Percentiles rank a stretch among this genome's conserved stretches.
phyloP scores from a whole-genome alignment of 2,113 vertebrate species.

The Aplodontia rufa region DNA sequence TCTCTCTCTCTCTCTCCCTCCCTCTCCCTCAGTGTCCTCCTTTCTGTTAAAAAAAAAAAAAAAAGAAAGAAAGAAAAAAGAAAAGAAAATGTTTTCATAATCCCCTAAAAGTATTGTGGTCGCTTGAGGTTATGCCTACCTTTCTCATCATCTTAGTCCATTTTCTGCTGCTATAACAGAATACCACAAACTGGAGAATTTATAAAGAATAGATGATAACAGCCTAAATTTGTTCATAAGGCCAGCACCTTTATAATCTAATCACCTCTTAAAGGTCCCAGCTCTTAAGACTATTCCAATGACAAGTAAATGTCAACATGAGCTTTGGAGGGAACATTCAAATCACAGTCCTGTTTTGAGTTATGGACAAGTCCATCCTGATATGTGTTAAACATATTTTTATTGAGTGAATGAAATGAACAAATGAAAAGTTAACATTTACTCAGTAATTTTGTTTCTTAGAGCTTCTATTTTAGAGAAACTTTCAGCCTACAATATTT shows the following conservation, averaged over 20 bases:
- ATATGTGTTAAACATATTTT: neutral
- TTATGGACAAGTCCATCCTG: neutral
- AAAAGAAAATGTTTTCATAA: neutral
- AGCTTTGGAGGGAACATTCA: neutral
- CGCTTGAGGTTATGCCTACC: neutral
- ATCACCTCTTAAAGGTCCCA: neutral
- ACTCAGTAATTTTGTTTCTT: constrained; percentile 46
- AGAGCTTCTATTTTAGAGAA: constrained; percentile 14
- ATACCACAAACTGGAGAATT: neutral
- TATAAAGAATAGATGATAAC: neutral
- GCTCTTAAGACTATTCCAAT: neutral
- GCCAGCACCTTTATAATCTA: too few relatives aligned
- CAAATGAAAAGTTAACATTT: constrained; percentile 45
- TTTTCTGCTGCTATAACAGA: neutral
- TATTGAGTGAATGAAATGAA: neutral
- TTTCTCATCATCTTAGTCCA: neutral
- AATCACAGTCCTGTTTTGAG: too few relatives aligned
- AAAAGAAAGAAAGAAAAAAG: too few relatives aligned
- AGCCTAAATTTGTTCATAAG: neutral
- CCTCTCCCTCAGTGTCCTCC: too few relatives aligned
- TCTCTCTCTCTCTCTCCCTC: too few relatives aligned
- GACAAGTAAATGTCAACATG: neutral
- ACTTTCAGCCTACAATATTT: constrained; percentile 29
- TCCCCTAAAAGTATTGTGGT: neutral
- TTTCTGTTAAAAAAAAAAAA: too few relatives aligned